Conservation (phyloP, 2,888 invertebrate genomes). For the Nymphalis c-album region DNA sequence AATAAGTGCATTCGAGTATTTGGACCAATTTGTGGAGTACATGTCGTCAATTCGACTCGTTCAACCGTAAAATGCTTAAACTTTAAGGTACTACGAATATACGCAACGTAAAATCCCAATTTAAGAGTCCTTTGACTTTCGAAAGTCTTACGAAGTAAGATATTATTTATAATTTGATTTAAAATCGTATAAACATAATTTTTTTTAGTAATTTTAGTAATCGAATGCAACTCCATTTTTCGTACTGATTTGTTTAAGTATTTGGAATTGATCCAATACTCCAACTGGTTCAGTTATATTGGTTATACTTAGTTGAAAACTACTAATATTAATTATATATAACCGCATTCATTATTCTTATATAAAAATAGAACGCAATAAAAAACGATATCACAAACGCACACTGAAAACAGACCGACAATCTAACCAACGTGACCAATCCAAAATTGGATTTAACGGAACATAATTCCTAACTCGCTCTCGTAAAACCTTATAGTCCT, state of each 20-base stretch:
- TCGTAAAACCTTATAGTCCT: not conserved
- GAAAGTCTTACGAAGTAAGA: not conserved
- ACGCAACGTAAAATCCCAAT: constrained; percentile 1
- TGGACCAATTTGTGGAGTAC: constrained; percentile 14
- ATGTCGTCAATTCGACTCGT: constrained; percentile 20
- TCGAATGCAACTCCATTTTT: too few species aligned
- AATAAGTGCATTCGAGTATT: constrained; percentile 18
- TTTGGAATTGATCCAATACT: too few species aligned
- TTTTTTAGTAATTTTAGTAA: too few species aligned
- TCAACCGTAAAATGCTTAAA: constrained; percentile 26
- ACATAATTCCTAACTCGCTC: constrained; percentile 6
- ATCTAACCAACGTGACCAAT: not conserved
- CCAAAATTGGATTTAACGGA: not conserved
- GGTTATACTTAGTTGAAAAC: too few species aligned
- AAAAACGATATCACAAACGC: not conserved
- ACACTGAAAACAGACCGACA: not conserved
- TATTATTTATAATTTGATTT: not conserved
- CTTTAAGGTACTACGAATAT: constrained; percentile 12
- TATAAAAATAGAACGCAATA: not conserved
- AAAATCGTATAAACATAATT: too few species aligned
- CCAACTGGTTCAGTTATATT: too few species aligned
- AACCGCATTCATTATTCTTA: not conserved
- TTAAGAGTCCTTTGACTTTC: not conserved
- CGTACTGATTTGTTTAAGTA: too few species aligned
- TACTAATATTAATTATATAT: too few species aligned